These are phyloP conservation scores for Etheostoma perlongum DNA, from an alignment of 2,797 vertebrate genomes.

Conservation along the genomic window DNA sequence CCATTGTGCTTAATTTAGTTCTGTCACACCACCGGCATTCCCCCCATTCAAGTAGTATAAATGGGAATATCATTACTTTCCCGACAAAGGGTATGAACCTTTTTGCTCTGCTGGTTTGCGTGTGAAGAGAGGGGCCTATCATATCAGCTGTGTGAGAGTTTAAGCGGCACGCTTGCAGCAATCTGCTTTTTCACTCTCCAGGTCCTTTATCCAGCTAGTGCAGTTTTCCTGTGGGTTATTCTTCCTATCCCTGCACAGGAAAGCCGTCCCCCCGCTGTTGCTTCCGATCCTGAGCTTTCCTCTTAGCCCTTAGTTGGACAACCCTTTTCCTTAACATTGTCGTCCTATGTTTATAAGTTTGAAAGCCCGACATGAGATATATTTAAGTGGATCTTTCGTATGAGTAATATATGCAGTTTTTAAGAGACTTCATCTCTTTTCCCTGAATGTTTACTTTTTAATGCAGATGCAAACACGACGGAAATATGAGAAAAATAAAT, in stretches of 20 bases:
- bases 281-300: conserved; percentile 83
- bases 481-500: conserved; percentile 4
- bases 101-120: conserved; percentile 58
- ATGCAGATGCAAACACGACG: not conserved
- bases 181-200: conserved; percentile 81
- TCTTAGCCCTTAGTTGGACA: conserved; percentile 65
- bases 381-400: conserved; percentile 19
- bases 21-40: conserved; percentile 53
- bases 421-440: not conserved
- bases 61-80: conserved; percentile 37
- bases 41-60: conserved; percentile 44
- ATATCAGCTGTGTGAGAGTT: conserved; percentile 76
- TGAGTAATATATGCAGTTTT: not conserved
- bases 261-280: conserved; percentile 76
- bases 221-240: conserved; percentile 85
- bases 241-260: conserved; percentile 85
- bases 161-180: conserved; percentile 66
- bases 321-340: conserved; percentile 68
- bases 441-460: conserved; percentile 3
- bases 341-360: conserved; percentile 74
- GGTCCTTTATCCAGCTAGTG: conserved; percentile 80
- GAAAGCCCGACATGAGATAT: conserved; percentile 14
- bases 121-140: conserved; percentile 76
- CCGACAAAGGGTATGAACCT: conserved; percentile 58
- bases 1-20: conserved; percentile 56